Evolutionary conservation across 2,797 vertebrate genomes (phyloP).

Genomic region (Pseudochirops cupreus): DNA sequence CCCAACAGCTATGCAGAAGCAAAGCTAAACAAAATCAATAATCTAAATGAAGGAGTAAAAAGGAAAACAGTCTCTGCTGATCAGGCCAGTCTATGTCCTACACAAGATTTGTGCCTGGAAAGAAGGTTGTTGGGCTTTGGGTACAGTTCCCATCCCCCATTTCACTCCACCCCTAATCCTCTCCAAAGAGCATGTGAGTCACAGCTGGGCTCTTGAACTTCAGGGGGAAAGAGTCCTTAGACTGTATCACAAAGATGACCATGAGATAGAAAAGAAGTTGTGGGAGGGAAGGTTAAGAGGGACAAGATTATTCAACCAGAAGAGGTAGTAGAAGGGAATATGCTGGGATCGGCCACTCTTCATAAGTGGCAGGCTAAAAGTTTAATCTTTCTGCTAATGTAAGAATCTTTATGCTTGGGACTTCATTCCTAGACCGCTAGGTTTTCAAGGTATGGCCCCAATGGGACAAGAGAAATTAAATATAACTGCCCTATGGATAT

Average conservation of each 20-base stretch:
- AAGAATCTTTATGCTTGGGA: not conserved
- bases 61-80: not conserved
- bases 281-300: not conserved
- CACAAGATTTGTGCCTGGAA: not conserved
- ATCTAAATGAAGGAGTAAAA: not conserved
- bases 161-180: not conserved
- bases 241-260: not conserved
- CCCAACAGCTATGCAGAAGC: not conserved
- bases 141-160: not conserved
- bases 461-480: not conserved
- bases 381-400: not conserved
- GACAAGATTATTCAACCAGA: not conserved
- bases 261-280: not conserved
- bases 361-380: not conserved
- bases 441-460: not conserved
- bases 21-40: constrained; percentile 7
- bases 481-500: not conserved
- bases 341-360: not conserved
- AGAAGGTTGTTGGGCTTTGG: not conserved
- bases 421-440: not conserved
- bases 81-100: not conserved
- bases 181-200: not conserved
- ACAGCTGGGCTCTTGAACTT: not conserved
- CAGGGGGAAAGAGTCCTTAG: not conserved
- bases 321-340: not conserved